Evolutionary conservation across 2,113 vertebrate genomes (phyloP).

Genomic region (Clarias magur): DNA sequence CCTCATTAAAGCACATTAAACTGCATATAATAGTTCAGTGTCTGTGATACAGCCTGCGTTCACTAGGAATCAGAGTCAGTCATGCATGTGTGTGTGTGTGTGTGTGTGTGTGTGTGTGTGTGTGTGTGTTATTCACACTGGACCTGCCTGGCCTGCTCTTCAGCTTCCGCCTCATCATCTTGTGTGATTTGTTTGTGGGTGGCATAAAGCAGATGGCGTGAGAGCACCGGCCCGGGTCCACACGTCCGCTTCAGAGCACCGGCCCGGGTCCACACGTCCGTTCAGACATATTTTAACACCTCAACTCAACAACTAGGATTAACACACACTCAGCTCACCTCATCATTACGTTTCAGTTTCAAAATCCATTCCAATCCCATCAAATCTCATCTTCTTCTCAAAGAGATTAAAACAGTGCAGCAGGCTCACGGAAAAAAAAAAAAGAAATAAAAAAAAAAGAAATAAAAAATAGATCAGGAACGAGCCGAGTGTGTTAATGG

Average conservation of each 20-base stretch:
- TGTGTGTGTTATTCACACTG: slow-evolving; percentile 29
- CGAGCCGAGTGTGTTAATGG: slow-evolving; percentile 2
- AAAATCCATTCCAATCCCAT: not conserved
- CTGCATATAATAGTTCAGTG: slow-evolving; percentile 44
- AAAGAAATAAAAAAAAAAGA: too few relatives aligned
- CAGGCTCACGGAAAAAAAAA: not conserved
- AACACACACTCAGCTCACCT: slow-evolving; percentile 5
- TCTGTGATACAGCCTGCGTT: slow-evolving; percentile 67
- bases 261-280: not conserved
- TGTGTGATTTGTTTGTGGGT: slow-evolving; percentile 43
- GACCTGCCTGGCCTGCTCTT: slow-evolving; percentile 6
- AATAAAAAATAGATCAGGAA: not conserved
- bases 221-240: not conserved
- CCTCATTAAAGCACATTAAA: not conserved
- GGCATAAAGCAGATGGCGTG: slow-evolving; percentile 38
- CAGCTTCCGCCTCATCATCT: slow-evolving; percentile 28
- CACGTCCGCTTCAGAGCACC: not conserved
- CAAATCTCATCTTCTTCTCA: not conserved
- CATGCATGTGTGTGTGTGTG: slow-evolving; percentile 19
- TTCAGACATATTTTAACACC: not conserved
- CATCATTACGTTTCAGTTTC: slow-evolving; percentile 15
- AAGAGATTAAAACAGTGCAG: not conserved
- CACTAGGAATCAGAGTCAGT: slow-evolving; percentile 14
- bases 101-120: slow-evolving; percentile 36
- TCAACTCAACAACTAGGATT: not conserved